Evolutionary conservation across 1,140 invertebrate species (phyloP).

Genomic region (Ladona fulva): DNA sequence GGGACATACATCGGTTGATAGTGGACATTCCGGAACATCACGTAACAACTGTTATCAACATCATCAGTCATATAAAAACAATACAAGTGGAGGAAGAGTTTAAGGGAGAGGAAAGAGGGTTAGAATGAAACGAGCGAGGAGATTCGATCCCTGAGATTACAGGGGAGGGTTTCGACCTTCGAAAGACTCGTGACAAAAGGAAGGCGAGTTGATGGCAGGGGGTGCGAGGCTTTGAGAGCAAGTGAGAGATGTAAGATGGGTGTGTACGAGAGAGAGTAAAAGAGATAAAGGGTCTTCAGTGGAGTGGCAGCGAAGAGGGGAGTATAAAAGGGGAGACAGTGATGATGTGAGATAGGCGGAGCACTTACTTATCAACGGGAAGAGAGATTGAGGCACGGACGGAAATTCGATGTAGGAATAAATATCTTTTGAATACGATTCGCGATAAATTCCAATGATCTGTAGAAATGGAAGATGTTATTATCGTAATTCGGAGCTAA

Average conservation of each 20-base stretch:
- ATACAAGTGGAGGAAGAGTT: not conserved
- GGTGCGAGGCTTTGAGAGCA: not conserved
- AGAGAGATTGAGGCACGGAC: too few species aligned
- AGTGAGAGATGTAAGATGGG: not conserved
- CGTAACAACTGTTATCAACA: too few species aligned
- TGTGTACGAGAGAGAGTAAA: not conserved
- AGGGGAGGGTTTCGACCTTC: not conserved
- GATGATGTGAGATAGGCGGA: not conserved
- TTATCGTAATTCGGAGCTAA: too few species aligned
- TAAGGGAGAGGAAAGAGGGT: not conserved
- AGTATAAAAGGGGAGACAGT: not conserved
- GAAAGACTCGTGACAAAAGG: not conserved
- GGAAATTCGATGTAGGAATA: too few species aligned
- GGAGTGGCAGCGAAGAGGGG: not conserved
- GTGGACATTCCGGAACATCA: too few species aligned
- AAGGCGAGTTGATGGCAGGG: not conserved
- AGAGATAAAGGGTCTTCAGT: not conserved
- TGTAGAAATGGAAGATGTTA: too few species aligned
- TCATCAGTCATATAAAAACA: too few species aligned
- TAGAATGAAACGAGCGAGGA: not conserved
- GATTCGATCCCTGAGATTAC: not conserved
- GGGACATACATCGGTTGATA: too few species aligned
- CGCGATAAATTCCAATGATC: too few species aligned
- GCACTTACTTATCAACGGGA: not conserved
- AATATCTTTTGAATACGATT: too few species aligned